These are phyloP conservation scores for Platygyra sinensis DNA, from an alignment of 64 coral and sea anemone species.

Conservation along the genomic window DNA sequence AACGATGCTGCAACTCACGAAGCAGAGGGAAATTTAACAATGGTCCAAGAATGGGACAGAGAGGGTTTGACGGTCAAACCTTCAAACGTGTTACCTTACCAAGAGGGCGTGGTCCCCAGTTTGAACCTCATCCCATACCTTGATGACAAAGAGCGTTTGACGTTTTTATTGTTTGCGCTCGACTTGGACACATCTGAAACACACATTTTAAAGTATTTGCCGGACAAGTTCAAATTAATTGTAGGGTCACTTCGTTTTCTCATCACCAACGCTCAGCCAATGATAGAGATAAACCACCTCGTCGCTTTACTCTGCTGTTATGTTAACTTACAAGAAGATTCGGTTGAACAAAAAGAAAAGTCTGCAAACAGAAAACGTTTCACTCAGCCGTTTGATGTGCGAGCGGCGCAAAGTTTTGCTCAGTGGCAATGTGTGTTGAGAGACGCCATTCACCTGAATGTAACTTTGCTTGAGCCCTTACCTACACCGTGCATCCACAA, in stretches of 20 bases:
- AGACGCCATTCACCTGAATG: slow-evolving; percentile 63
- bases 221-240: slow-evolving; percentile 37
- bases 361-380: background rate
- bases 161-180: slow-evolving; percentile 41
- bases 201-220: slow-evolving; percentile 16
- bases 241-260: slow-evolving; percentile 60
- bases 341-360: background rate
- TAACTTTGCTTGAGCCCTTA: slow-evolving; percentile 49
- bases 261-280: slow-evolving; percentile 41
- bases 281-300: background rate
- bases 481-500: slow-evolving; percentile 43
- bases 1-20: background rate
- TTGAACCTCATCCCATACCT: slow-evolving; percentile 24
- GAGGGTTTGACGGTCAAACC: slow-evolving; percentile 14
- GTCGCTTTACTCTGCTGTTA: slow-evolving; percentile 16
- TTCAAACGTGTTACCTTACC: slow-evolving; percentile 15
- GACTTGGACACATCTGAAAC: background rate
- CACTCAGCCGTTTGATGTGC: slow-evolving; percentile 1
- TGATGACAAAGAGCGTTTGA: background rate
- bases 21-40: background rate
- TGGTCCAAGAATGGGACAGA: slow-evolving; percentile 64
- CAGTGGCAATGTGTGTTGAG: slow-evolving; percentile 85
- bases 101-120: slow-evolving; percentile 26
- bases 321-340: background rate
- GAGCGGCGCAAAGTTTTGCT: slow-evolving; percentile 78